phyloP scores from a whole-genome alignment of 1,140 invertebrate genomes.

The Asobara japonica region DNA sequence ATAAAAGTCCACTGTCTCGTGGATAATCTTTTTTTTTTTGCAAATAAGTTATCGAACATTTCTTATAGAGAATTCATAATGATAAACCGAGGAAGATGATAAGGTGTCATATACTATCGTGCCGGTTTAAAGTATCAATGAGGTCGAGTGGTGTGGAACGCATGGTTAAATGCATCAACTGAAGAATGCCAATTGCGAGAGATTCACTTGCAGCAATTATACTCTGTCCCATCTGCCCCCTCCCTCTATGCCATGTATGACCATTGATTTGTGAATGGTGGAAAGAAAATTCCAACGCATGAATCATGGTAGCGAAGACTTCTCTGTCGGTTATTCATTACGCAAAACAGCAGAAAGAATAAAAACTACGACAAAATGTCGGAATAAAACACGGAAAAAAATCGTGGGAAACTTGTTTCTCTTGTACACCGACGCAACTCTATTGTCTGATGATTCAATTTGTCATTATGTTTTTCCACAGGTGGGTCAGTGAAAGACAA shows the following conservation, averaged over 20 bases:
- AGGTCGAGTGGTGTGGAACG: background rate
- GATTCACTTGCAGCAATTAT: constrained; percentile 11
- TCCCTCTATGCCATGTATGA: background rate
- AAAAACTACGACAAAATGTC: background rate
- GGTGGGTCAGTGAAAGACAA: background rate
- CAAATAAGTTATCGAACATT: too few relatives aligned
- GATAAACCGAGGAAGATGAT: background rate
- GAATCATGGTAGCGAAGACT: background rate
- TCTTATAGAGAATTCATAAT: too few relatives aligned
- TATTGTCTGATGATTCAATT: background rate
- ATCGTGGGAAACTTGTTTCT: background rate
- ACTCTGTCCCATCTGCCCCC: too few relatives aligned
- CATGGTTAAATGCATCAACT: background rate
- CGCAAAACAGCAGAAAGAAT: background rate
- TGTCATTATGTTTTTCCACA: background rate
- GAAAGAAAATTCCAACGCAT: background rate
- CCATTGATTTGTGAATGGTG: background rate
- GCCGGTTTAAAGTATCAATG: background rate
- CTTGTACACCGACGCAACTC: background rate
- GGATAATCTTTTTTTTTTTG: too few relatives aligned
- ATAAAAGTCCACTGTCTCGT: too few relatives aligned
- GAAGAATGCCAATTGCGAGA: constrained; percentile 7
- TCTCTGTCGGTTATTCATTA: background rate
- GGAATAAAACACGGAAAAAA: background rate
- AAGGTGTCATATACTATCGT: background rate